These are phyloP conservation scores for Agrotis clavis DNA, from an alignment of 2,888 invertebrate genomes.

Conservation along the genomic window DNA sequence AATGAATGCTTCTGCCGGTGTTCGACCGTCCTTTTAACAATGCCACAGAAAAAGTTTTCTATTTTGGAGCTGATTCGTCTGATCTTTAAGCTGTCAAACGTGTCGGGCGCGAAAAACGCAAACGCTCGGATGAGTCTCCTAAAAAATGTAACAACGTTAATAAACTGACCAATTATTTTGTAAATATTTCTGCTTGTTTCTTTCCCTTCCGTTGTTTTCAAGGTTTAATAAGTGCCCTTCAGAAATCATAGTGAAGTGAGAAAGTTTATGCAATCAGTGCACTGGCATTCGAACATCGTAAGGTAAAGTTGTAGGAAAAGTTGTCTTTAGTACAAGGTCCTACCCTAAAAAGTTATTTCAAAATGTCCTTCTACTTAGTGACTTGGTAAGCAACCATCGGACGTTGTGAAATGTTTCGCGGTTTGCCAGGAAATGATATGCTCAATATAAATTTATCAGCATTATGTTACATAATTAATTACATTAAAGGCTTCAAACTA, in stretches of 20 bases:
- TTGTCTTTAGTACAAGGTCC: background rate
- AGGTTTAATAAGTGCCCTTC: background rate
- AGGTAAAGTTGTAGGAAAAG: no score
- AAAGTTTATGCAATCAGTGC: background rate
- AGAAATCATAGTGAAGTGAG: no score
- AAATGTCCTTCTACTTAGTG: slow-evolving; percentile 10
- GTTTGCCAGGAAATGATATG: slow-evolving; percentile 20
- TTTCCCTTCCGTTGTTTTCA: background rate
- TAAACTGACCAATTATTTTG: background rate
- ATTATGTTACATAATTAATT: background rate
- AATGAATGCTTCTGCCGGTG: slow-evolving; percentile 79
- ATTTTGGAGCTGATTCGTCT: slow-evolving; percentile 81
- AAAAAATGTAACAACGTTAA: slow-evolving; percentile 62
- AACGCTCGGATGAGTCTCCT: slow-evolving; percentile 84
- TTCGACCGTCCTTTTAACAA: slow-evolving; percentile 83
- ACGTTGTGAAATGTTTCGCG: slow-evolving; percentile 36
- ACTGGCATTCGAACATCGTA: background rate
- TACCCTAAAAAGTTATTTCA: slow-evolving; percentile 1
- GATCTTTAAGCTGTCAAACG: slow-evolving; percentile 82
- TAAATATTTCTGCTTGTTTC: background rate
- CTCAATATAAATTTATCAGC: slow-evolving; percentile 13
- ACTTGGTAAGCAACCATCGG: slow-evolving; percentile 12
- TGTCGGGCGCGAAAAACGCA: slow-evolving; percentile 84
- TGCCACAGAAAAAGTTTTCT: slow-evolving; percentile 82
- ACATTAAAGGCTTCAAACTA: background rate